Base-by-base conservation (phyloP, 2,113 vertebrate species). In the Mohoua ochrocephala region DNA sequence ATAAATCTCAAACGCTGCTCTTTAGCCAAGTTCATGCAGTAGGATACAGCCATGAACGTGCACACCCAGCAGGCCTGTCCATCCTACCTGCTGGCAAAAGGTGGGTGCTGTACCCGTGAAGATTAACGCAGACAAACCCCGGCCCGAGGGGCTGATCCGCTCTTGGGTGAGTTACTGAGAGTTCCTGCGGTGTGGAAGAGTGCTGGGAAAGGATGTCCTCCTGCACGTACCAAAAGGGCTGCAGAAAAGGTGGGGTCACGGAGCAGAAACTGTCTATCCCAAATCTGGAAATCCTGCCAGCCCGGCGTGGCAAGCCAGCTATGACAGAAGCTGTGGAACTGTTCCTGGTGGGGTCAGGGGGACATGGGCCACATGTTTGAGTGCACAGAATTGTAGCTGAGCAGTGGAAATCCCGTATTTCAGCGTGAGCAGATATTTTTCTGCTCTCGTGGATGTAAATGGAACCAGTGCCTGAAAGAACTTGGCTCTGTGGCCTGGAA, bases 261-360 rank as follows among this genome's bases (percentile, higher is more conserved):
- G 11, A 67, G 41, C 84, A 95, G 84, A 75, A 75, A 50, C 52
- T 41, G 71, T 67, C 84, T 75, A 12, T 85, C n/a, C 70, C 82
- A 41, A 79, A 87, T 41, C 44, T 96, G 87, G 82, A 94, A 90
- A 86, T 30, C 24, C 80, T 4, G 56, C 79, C 80, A 67, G 54
- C 9, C 30, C 86, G 65, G 20, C 1, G 1, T 8, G 5, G 64
- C 69, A n/a, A 90, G 52, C 68, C 84, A 92, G 91, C 73, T 94
- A 4, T n/a, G 87, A 75, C 60, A 89, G 69, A 63, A 64, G 27
- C 44, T 65, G 68, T 63, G 68, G 45, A 84, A 8, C 15, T 20
- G 33, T 84, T 97, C 87, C 91, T 71, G 84, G 45, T 85, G 81
- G 70, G 95, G 89, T 97, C 94, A 96, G 65, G 61, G 90, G 94